Base-by-base conservation (phyloP, 1,140 invertebrate species). In the roundworm (Caenorhabditis elegans) region DNA sequence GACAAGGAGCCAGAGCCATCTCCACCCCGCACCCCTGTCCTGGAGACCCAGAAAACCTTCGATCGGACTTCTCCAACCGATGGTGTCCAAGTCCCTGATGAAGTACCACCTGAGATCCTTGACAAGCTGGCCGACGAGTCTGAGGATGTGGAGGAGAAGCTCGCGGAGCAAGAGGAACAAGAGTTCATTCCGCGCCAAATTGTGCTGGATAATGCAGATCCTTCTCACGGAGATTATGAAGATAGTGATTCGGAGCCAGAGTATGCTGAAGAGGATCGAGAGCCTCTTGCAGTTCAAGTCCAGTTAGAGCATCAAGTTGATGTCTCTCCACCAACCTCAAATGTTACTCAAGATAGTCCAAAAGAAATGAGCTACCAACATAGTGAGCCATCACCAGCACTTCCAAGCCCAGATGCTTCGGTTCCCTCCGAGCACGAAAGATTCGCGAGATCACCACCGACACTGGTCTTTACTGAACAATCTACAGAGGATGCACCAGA, bases 161-260 rank as follows among this genome's bases (percentile, higher is more conserved):
- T 36, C 17, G 48, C 34, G 22, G 49, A 78, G n/a, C 19, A 78
- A 39, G 77, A 22, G 3, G 60, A 70, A n/a, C 17, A 70, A 22
- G 60, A 70, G n/a, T 22, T 17, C 24, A 17, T 34, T 48, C 24
- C 46, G 0, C 43, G 43, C 11, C 75, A 77, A 49, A 47, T 48
- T 48, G 26, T 48, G n/a, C 1, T 34, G 24, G 24, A 48, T 34
- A 48, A 48, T 28, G 10, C 19, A 26, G 5, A 51, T 5, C 22
- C 5, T 15, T 46, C 17, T 24, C 78, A 79, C 39, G 78, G 39
- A 0, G 78, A 60, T 13, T 51, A 78, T 28, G 34, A 70, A 6
- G 78, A 78, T 26, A 55, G 55, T 34, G 55, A 70, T 26, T 65
- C 51, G 1, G 78, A 79, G 39, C 78, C 78, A 48, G 78, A 79